Conservation (phyloP, 2,797 vertebrate genomes). For the Prionace glauca region DNA sequence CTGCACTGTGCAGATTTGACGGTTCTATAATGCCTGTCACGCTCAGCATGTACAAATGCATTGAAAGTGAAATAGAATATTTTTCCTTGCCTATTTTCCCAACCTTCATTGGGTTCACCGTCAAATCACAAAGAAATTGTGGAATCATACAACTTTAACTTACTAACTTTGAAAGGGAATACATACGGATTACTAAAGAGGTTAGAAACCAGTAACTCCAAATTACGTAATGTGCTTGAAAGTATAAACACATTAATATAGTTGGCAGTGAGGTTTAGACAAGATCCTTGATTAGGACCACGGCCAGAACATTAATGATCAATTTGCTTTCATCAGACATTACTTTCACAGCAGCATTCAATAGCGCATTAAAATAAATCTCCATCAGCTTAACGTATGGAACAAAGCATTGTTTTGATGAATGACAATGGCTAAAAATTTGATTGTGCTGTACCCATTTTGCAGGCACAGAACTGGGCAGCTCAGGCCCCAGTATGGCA, state of each 20-base stretch:
- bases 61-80: background rate
- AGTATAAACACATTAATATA: background rate
- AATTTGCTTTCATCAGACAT: background rate
- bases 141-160: background rate
- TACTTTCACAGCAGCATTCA: background rate
- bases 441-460: background rate
- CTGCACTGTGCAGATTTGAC: no score
- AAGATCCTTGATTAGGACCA: background rate
- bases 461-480: background rate
- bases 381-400: background rate
- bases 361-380: background rate
- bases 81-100: background rate
- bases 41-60: background rate
- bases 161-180: background rate
- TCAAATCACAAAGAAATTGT: background rate
- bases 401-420: background rate
- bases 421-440: background rate
- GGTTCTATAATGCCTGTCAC: background rate
- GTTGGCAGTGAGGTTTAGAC: background rate
- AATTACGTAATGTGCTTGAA: background rate
- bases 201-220: background rate
- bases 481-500: background rate
- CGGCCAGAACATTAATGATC: background rate
- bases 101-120: background rate
- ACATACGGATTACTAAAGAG: background rate